Evolutionary conservation across 2,797 vertebrate species (phyloP).

Genomic region (Hirundo rustica): DNA sequence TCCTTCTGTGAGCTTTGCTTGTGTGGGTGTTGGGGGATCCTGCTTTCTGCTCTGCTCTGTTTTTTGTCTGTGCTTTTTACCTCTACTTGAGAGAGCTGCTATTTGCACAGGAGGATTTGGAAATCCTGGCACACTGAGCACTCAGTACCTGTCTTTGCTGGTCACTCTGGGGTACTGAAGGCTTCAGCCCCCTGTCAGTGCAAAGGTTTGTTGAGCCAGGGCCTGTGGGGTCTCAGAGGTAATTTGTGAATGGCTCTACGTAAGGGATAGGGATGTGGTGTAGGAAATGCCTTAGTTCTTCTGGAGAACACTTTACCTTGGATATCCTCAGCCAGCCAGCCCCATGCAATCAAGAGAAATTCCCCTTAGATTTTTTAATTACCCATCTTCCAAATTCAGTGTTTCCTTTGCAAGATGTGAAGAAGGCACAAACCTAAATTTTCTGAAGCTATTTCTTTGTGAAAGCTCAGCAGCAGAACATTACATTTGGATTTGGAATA

Average conservation of each 20-base stretch:
- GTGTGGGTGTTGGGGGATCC: neutral
- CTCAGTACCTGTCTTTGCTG: neutral
- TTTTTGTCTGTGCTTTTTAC: neutral
- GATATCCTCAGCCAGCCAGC: neutral
- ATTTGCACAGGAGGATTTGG: neutral
- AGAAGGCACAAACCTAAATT: neutral
- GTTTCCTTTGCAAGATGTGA: conserved; percentile 1
- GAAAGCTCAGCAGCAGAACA: neutral
- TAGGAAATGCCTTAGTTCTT: neutral
- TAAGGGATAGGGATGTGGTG: neutral
- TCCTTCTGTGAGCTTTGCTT: neutral
- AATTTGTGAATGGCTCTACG: neutral
- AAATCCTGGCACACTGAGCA: accelerated
- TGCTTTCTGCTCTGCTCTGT: neutral
- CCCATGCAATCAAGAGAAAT: conserved; percentile 12
- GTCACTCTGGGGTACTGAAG: neutral
- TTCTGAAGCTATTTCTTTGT: neutral
- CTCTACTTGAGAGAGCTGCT: neutral
- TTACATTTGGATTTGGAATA: neutral
- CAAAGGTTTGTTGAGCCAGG: neutral
- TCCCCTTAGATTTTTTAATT: conserved; percentile 31
- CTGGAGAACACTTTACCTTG: neutral
- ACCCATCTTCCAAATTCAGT: neutral
- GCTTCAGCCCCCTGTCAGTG: neutral
- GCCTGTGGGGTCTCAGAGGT: neutral